Percentiles rank a stretch among this genome's conserved stretches.
Evolutionary conservation across 1,140 invertebrate genomes (phyloP).

Genomic region (Orius insidiosus): DNA sequence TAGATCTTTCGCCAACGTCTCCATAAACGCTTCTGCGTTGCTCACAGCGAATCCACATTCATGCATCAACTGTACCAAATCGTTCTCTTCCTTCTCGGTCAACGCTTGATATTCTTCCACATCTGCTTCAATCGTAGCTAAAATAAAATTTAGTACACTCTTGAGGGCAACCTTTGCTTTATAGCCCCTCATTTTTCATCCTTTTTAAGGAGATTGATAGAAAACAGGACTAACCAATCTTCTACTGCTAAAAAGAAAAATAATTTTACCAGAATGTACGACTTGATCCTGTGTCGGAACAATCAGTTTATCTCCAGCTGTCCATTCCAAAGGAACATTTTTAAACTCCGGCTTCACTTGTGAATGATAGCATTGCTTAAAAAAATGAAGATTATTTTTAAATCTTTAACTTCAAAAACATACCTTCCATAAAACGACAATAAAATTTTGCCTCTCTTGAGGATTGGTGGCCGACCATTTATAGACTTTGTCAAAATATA

Average conservation of each 20-base stretch:
- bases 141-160: too few species aligned
- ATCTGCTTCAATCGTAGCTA: constrained; percentile 14
- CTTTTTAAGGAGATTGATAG: too few species aligned
- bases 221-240: too few species aligned
- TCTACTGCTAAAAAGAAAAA: too few species aligned
- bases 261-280: too few species aligned
- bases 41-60: constrained; percentile 64
- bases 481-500: constrained; percentile 75
- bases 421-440: constrained; percentile 41
- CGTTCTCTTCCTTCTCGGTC: constrained; percentile 62
- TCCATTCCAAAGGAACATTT: constrained; percentile 55
- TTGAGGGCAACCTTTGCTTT: too few species aligned
- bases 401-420: too few species aligned
- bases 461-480: constrained; percentile 64
- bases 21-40: constrained; percentile 74
- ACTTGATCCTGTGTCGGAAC: constrained; percentile 16
- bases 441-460: constrained; percentile 54
- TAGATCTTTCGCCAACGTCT: constrained; percentile 60
- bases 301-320: constrained; percentile 33
- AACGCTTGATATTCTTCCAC: constrained; percentile 65
- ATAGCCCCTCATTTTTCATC: too few species aligned
- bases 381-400: constrained; percentile 4
- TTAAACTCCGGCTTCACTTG: constrained; percentile 59
- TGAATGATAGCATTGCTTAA: constrained; percentile 41
- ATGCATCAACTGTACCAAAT: constrained; percentile 52